Conservation (phyloP, 2,888 invertebrate species). For the Lochmaea crataegi region DNA sequence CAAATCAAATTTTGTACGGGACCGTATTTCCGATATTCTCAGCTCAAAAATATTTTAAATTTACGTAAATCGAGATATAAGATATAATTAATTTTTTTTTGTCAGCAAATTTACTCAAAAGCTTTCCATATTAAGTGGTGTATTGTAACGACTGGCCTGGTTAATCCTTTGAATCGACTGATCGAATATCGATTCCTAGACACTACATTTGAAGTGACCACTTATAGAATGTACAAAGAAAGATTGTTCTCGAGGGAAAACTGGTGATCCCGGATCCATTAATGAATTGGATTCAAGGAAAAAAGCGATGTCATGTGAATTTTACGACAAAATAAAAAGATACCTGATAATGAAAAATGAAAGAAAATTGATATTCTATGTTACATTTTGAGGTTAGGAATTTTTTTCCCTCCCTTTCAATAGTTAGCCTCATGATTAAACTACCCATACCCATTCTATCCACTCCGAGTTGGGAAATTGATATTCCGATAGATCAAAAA, state of each 20-base stretch:
- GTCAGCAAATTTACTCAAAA: no score
- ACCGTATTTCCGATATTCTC: no score
- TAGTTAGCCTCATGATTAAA: no score
- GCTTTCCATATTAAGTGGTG: neutral
- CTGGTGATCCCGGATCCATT: conserved; percentile 8
- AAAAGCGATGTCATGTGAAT: conserved; percentile 7
- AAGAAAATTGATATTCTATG: no score
- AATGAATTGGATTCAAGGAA: conserved; percentile 7
- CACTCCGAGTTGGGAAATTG: neutral
- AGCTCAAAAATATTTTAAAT: no score
- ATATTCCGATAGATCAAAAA: conserved; percentile 5
- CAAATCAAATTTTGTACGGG: no score
- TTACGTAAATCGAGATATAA: no score
- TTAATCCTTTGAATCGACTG: conserved; percentile 1
- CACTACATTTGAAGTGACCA: conserved; percentile 24
- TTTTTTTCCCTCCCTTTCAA: no score
- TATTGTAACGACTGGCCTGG: conserved; percentile 8
- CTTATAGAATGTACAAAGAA: conserved; percentile 24
- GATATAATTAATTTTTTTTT: no score
- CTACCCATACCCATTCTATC: neutral
- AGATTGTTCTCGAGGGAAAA: conserved; percentile 16
- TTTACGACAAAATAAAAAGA: neutral
- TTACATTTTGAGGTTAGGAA: no score
- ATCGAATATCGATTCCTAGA: conserved; percentile 13
- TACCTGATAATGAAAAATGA: no score